phyloP scores from a whole-genome alignment of 2,888 invertebrate genomes.

The Polylopha cassiicola region DNA sequence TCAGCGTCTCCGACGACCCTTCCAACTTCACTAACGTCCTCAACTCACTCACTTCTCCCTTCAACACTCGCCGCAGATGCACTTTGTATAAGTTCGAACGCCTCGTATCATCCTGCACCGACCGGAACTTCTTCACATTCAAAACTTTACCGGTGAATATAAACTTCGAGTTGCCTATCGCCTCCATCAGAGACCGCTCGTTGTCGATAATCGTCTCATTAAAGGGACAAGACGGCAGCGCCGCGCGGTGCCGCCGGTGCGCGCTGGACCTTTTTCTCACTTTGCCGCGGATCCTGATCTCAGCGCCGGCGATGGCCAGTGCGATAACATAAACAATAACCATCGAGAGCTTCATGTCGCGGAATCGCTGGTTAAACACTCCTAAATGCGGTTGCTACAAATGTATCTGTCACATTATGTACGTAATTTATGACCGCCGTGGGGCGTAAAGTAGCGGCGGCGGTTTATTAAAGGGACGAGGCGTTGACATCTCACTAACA shows the following conservation, averaged over 20 bases:
- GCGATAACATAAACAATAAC: conserved; percentile 68
- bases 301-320: conserved; percentile 59
- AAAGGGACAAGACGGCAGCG: conserved; percentile 66
- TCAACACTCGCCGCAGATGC: conserved; percentile 65
- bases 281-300: conserved; percentile 68
- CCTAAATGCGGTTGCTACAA: conserved; percentile 52
- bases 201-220: conserved; percentile 72
- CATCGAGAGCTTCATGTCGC: conserved; percentile 61
- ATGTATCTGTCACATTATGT: conserved; percentile 73
- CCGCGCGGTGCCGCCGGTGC: conserved; percentile 62
- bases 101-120: conserved; percentile 43
- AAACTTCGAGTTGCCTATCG: conserved; percentile 69
- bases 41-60: conserved; percentile 63
- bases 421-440: conserved; percentile 60
- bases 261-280: conserved; percentile 64
- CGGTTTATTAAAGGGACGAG: conserved; percentile 56
- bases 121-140: conserved; percentile 60
- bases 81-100: conserved; percentile 67
- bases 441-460: conserved; percentile 53
- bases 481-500: conserved; percentile 67
- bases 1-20: conserved; percentile 47
- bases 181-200: conserved; percentile 70
- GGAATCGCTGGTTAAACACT: conserved; percentile 54
- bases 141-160: conserved; percentile 74
- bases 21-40: conserved; percentile 57